Conservation (phyloP, 1,140 invertebrate genomes). For the Halictus rubicundus region DNA sequence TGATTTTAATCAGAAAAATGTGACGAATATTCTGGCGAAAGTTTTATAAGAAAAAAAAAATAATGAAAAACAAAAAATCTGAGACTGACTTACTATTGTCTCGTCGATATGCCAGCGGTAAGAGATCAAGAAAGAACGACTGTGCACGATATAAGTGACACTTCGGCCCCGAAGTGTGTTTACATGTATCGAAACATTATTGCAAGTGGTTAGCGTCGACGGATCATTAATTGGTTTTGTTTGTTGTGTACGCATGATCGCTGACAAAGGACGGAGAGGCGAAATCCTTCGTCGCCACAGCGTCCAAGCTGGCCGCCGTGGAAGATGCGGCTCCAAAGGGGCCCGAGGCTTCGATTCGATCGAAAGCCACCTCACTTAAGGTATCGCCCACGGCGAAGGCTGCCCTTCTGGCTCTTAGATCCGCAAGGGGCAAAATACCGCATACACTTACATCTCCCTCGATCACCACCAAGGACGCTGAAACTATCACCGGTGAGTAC, state of each 20-base stretch:
- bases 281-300: constrained; percentile 78
- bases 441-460: constrained; percentile 48
- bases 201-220: neutral
- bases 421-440: constrained; percentile 62
- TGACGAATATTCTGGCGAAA: no score
- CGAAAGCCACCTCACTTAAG: constrained; percentile 70
- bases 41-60: no score
- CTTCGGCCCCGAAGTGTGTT: no score
- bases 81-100: no score
- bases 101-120: no score
- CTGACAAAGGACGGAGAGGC: constrained; percentile 74
- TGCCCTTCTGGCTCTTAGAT: constrained; percentile 70
- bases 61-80: no score
- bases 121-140: no score
- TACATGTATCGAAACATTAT: no score
- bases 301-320: constrained; percentile 82
- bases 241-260: constrained; percentile 2
- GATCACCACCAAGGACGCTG: constrained; percentile 75
- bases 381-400: constrained; percentile 76
- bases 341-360: constrained; percentile 74
- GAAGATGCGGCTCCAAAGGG: constrained; percentile 81
- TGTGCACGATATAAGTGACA: no score
- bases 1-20: no score
- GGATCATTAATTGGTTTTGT: neutral
- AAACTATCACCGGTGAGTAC: constrained; percentile 81